These are phyloP conservation scores for Tadarida brasiliensis DNA, from an alignment of 2,797 vertebrate species.

Conservation along the genomic window DNA sequence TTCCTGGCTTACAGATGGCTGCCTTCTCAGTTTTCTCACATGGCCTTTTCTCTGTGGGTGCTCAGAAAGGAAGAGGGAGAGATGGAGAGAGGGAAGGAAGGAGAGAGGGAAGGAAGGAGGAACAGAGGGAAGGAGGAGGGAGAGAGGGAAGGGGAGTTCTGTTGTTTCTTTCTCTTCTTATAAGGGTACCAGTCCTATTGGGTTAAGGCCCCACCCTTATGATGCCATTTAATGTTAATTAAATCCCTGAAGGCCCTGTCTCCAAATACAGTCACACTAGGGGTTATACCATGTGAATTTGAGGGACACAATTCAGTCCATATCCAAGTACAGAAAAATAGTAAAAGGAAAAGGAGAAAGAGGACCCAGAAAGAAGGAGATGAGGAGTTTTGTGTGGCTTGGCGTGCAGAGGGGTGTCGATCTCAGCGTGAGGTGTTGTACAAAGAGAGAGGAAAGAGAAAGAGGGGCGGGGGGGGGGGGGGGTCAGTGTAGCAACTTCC, in stretches of 20 bases:
- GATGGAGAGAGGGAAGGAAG: background rate
- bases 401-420: background rate
- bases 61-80: background rate
- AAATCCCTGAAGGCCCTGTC: background rate
- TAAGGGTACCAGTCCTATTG: too few species aligned
- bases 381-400: background rate
- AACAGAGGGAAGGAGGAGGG: accelerated
- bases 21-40: background rate
- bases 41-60: background rate
- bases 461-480: background rate
- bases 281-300: background rate
- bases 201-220: background rate
- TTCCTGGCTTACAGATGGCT: background rate
- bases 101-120: background rate
- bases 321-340: background rate
- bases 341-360: background rate
- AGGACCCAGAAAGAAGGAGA: background rate
- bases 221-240: background rate
- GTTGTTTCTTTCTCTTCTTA: background rate
- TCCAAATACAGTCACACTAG: background rate
- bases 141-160: background rate
- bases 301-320: background rate
- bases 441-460: slow-evolving; percentile 1
- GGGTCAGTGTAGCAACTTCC: background rate
- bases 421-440: background rate